These are phyloP conservation scores for Rousettus leschenaultii DNA, from an alignment of 2,113 vertebrate species.

Conservation along the genomic window DNA sequence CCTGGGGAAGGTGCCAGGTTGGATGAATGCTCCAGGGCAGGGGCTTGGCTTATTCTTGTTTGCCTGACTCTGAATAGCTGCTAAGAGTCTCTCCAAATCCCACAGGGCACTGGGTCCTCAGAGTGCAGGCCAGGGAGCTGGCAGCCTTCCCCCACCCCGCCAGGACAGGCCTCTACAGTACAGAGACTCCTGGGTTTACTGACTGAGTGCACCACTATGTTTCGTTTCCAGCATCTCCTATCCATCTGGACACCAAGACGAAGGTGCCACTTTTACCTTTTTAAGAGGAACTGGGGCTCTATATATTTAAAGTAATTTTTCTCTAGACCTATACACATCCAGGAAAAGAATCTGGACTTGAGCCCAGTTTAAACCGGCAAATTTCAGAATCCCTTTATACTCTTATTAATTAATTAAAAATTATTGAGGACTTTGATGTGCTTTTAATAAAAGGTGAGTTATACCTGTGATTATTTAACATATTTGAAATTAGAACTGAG, in stretches of 20 bases:
- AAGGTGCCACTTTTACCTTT: background rate
- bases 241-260: background rate
- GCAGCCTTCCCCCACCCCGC: background rate
- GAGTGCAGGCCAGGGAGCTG: background rate
- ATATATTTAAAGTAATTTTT: background rate
- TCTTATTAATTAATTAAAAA: background rate
- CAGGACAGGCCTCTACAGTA: background rate
- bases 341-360: background rate
- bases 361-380: background rate
- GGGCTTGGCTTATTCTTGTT: constrained; percentile 16
- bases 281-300: background rate
- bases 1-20: constrained; percentile 72
- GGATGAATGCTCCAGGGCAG: constrained; percentile 41
- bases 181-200: background rate
- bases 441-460: background rate
- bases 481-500: background rate
- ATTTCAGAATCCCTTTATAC: background rate
- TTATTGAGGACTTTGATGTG: background rate
- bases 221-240: background rate
- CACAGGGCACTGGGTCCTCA: background rate
- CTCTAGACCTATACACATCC: background rate
- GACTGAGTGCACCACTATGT: accelerated
- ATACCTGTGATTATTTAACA: background rate
- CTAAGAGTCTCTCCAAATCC: constrained; percentile 62
- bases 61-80: constrained; percentile 52